Evolutionary conservation across 2,888 invertebrate species (phyloP), one percentile per base, ranked within the genome.

Genomic region (Muschampia plurimacula): DNA sequence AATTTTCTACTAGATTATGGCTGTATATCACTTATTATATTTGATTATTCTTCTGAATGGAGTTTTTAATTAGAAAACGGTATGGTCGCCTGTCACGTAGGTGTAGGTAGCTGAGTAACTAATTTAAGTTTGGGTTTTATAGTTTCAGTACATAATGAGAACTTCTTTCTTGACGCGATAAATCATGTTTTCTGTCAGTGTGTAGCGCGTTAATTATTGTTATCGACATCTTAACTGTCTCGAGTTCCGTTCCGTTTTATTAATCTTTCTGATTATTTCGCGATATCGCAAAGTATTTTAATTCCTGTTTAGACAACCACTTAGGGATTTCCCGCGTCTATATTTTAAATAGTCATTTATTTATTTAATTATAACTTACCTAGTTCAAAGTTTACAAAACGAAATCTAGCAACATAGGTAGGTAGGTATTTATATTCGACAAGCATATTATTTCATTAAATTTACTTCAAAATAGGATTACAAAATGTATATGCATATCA

Each of bases 1-100:
- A 93, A 92, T 92, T 92, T 91, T 88, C 88, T 88, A 89, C 84
- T 83, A 86, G 85, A 91, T 90, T 90, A 91, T 87, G 82, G 83
- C 81, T 80, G 81, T 82, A 80, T 85, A 85, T 86, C 84, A 84
- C 81, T 83, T 87, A 84, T 86, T 84, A 82, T 82, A 77, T 82
- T 82, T 81, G 77, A 81, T 76, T 77, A 77, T 78, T 77, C 76
- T 71, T 72, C 67, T 67, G 67, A 67, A 74, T 59, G 74, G 73
- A 69, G 72, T 73, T 74, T 77, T 79, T 80, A 81, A 81, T 80
- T 80, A 79, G 78, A 77, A 77, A 77, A 73, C 74, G 74, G 74
- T 72, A 67, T 72, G 67, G 74, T 66, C 57, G 60, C 65, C 49
- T 74, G 69, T 55, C 59, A 70, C 64, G 55, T 74, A 64, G 69